These are phyloP conservation scores for Atethmia centrago DNA, from an alignment of 2,888 invertebrate genomes.

Conservation along the genomic window DNA sequence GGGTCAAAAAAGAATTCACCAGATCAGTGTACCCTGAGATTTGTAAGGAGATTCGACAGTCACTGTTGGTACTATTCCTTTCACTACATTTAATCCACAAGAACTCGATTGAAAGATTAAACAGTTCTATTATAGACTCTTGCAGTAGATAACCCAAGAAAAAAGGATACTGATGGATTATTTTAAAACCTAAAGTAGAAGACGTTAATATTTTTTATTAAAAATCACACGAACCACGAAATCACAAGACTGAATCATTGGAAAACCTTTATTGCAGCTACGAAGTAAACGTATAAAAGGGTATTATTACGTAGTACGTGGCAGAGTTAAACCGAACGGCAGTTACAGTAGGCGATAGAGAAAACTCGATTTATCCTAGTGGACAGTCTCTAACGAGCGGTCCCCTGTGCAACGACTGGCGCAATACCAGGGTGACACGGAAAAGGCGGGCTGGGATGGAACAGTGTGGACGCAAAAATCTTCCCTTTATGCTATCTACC, in stretches of 20 bases:
- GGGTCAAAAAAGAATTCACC: neutral
- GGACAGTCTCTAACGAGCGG: conserved; percentile 79
- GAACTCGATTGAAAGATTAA: neutral
- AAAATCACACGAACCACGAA: neutral
- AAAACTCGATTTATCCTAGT: conserved; percentile 80
- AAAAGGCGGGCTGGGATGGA: conserved; percentile 80
- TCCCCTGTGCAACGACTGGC: conserved; percentile 72
- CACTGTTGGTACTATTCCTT: neutral
- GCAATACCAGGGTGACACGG: conserved; percentile 77
- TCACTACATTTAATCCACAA: neutral
- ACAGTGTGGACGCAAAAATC: conserved; percentile 72
- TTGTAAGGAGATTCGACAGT: neutral
- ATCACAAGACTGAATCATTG: conserved; percentile 2
- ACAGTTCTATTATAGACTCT: neutral
- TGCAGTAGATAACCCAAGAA: neutral
- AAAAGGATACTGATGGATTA: neutral
- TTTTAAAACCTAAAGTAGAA: neutral
- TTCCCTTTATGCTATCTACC: conserved; percentile 55
- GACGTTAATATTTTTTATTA: neutral
- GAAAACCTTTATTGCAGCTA: conserved; percentile 22
- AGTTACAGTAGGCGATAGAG: conserved; percentile 73
- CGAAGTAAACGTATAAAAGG: conserved; percentile 54
- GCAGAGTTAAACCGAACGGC: conserved; percentile 73
- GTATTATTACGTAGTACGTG: conserved; percentile 65
- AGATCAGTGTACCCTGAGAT: neutral